phyloP scores from a whole-genome alignment of 1,140 invertebrate genomes.

The Pentalonia nigronervosa region DNA sequence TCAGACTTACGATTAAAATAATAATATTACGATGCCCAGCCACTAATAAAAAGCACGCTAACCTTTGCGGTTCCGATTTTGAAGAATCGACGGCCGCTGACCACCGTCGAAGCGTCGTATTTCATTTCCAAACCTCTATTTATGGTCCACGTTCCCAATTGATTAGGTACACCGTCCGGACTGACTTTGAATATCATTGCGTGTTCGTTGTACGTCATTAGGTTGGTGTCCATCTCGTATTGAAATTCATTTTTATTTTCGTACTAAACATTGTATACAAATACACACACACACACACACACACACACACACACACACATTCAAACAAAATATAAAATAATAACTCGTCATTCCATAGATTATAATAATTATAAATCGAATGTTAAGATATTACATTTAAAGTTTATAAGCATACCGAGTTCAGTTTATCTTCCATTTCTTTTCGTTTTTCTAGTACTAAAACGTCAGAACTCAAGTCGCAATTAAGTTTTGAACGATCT shows the following conservation, averaged over 20 bases:
- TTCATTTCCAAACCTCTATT: slow-evolving; percentile 23
- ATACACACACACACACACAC: neutral
- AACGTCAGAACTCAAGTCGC: neutral
- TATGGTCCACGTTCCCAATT: slow-evolving; percentile 28
- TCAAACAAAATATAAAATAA: neutral
- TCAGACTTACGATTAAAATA: neutral
- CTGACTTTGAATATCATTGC: neutral
- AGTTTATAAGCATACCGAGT: neutral
- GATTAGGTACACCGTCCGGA: neutral
- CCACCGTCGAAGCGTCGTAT: neutral
- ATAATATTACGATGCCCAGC: neutral
- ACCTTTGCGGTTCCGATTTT: slow-evolving; percentile 26
- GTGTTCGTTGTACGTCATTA: slow-evolving; percentile 26
- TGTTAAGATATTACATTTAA: neutral
- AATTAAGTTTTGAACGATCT: neutral
- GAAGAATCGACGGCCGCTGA: neutral
- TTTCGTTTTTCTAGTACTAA: neutral
- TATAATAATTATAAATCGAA: neutral
- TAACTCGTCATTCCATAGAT: neutral
- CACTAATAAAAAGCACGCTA: neutral
- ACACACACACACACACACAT: neutral
- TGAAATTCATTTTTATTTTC: neutral
- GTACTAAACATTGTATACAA: slow-evolving; percentile 3
- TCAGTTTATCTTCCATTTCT: neutral
- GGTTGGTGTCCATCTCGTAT: neutral